These are phyloP conservation scores for Indri indri DNA, from an alignment of 2,113 vertebrate genomes.

Conservation along the genomic window DNA sequence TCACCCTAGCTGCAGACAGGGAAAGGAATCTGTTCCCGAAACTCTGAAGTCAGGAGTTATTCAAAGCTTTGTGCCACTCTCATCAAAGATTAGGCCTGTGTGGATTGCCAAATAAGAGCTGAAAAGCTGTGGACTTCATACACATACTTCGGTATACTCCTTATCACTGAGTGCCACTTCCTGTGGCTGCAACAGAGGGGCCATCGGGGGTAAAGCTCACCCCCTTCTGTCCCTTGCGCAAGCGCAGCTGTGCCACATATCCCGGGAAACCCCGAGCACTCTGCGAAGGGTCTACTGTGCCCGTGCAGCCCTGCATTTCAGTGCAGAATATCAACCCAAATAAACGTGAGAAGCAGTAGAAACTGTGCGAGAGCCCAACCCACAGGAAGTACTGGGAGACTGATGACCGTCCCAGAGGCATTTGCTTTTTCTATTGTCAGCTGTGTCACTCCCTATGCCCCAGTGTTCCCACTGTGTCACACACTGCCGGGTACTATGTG, in stretches of 20 bases:
- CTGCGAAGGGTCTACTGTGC: too few species aligned
- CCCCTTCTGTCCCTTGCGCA: background rate
- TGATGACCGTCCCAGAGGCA: background rate
- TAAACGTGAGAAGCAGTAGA: background rate
- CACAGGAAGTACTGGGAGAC: background rate
- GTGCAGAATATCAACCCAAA: background rate
- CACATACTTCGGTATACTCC: too few species aligned
- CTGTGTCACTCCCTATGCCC: background rate
- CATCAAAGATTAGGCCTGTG: background rate
- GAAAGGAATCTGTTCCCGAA: background rate
- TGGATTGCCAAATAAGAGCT: background rate
- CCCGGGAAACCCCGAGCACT: background rate
- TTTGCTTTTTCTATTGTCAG: background rate
- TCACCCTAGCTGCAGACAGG: background rate
- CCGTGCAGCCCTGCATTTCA: background rate
- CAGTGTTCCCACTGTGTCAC: background rate
- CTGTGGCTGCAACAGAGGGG: too few species aligned
- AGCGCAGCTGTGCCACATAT: background rate
- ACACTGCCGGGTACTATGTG: background rate
- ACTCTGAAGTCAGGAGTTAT: background rate
- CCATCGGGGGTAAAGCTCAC: background rate
- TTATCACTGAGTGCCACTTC: background rate
- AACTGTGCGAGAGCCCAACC: accelerated
- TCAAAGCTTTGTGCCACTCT: background rate
- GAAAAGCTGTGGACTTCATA: background rate